Percentiles rank a stretch among this genome's conserved stretches.
phyloP scores from a whole-genome alignment of 1,140 invertebrate genomes.

The Leptinotarsa defecta region DNA sequence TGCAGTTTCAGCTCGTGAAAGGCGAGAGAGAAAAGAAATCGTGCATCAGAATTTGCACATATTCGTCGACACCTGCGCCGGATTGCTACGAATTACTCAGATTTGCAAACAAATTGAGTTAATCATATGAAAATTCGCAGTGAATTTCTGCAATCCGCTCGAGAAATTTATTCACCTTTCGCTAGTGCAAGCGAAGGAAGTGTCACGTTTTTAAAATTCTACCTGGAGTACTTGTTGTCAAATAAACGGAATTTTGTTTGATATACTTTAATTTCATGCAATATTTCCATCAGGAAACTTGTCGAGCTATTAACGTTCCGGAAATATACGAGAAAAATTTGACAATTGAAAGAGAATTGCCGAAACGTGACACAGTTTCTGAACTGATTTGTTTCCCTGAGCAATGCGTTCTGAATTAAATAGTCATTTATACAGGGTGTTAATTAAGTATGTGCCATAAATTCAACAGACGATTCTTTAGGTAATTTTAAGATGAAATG shows the following conservation, averaged over 20 bases:
- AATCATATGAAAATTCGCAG: conserved; percentile 38
- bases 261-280: conserved; percentile 9
- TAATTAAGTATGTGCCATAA: too few species aligned
- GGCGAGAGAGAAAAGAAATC: conserved; percentile 30
- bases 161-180: neutral
- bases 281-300: neutral
- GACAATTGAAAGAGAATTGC: neutral
- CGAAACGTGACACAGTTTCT: neutral
- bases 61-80: conserved; percentile 31
- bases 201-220: neutral
- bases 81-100: conserved; percentile 35
- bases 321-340: neutral
- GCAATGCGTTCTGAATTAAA: too few species aligned
- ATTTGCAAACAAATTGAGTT: conserved; percentile 43
- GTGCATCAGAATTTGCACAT: conserved; percentile 37
- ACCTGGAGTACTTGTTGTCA: neutral
- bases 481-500: too few species aligned
- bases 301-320: neutral
- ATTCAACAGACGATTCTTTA: too few species aligned
- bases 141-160: conserved; percentile 26
- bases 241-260: neutral
- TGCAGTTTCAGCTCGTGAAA: neutral
- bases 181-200: neutral
- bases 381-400: too few species aligned
- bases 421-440: too few species aligned